Evolutionary conservation across 35 echinoderm and acorn worm species (phyloP).

Genomic region (Ophiothrix spiculata): DNA sequence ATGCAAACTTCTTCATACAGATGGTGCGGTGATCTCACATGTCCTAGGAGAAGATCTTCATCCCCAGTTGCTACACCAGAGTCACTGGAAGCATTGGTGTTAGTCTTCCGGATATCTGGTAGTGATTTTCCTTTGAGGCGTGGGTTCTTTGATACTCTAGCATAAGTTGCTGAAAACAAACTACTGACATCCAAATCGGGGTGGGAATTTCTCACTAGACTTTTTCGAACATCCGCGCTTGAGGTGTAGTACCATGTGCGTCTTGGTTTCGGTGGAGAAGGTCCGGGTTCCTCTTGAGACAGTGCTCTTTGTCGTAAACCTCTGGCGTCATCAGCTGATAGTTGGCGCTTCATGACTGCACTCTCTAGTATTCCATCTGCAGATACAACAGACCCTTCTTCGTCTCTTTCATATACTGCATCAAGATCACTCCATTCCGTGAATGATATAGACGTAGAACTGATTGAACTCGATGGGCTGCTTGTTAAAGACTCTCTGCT

Average conservation of each 20-base stretch:
- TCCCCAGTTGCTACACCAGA: conserved; percentile 70
- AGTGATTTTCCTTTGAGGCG: conserved; percentile 6
- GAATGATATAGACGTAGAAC: conserved; percentile 31
- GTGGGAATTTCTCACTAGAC: conserved; percentile 38
- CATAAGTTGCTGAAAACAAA: conserved; percentile 40
- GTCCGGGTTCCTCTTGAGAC: not conserved
- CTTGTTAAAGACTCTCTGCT: conserved; percentile 19
- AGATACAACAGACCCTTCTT: conserved; percentile 44
- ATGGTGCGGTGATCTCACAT: not conserved
- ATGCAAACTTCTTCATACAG: conserved; percentile 60
- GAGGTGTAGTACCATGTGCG: conserved; percentile 87
- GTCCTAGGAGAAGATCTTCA: conserved; percentile 26
- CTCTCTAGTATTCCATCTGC: conserved; percentile 28
- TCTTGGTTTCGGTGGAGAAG: conserved; percentile 68
- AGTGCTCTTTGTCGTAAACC: not conserved
- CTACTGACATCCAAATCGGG: conserved; percentile 29
- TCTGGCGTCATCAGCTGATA: not conserved
- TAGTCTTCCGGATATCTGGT: conserved; percentile 44
- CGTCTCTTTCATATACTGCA: conserved; percentile 23
- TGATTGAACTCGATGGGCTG: conserved; percentile 59
- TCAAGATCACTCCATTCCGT: conserved; percentile 39
- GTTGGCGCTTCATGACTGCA: not conserved
- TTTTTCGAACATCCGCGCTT: conserved; percentile 70
- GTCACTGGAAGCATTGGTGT: conserved; percentile 60
- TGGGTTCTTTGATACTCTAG: conserved; percentile 46